Conservation (phyloP, 1,140 invertebrate genomes). For the Halictus rubicundus region DNA sequence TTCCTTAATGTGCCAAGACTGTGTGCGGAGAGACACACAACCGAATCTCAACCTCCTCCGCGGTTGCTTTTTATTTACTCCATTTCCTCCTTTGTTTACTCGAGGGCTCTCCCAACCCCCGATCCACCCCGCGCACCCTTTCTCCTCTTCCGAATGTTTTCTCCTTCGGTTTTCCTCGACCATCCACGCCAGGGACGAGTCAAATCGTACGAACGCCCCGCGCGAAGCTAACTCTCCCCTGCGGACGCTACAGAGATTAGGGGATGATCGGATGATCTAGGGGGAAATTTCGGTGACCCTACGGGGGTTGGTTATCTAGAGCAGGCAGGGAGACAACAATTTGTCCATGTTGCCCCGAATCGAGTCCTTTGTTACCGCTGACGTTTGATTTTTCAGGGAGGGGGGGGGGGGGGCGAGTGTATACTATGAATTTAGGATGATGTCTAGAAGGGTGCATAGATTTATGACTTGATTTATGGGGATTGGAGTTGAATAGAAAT, state of each 20-base stretch:
- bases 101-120: slow-evolving; percentile 47
- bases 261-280: slow-evolving; percentile 42
- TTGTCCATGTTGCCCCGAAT: no score
- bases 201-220: slow-evolving; percentile 51
- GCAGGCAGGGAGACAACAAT: no score
- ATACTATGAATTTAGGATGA: no score
- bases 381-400: no score
- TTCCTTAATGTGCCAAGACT: slow-evolving; percentile 20
- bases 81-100: slow-evolving; percentile 75
- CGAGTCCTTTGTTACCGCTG: no score
- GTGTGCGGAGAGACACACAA: background rate
- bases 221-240: background rate
- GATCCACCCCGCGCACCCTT: background rate
- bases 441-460: no score
- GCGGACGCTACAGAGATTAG: slow-evolving; percentile 40
- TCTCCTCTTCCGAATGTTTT: slow-evolving; percentile 7
- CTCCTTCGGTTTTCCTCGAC: slow-evolving; percentile 13
- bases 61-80: slow-evolving; percentile 75
- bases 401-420: no score
- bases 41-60: slow-evolving; percentile 42
- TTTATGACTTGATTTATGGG: no score
- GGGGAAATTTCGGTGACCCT: slow-evolving; percentile 26
- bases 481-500: no score
- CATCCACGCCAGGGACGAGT: slow-evolving; percentile 31
- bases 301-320: no score